Conservation (phyloP, 2,888 invertebrate species). For the Agrotis segetum region DNA sequence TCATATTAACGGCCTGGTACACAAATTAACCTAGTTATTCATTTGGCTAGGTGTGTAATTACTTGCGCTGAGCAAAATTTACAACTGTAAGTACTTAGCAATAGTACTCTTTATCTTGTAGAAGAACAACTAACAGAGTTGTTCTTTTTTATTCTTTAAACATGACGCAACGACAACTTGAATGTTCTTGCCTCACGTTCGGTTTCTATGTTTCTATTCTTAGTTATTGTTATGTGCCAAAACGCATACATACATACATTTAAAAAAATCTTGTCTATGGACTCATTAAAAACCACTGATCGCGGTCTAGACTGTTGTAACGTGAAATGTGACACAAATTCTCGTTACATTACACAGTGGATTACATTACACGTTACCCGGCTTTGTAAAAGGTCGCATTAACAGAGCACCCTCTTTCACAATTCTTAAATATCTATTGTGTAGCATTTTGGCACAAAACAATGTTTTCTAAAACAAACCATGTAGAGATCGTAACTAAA, state of each 20-base stretch:
- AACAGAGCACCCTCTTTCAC: not conserved
- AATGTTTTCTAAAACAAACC: conserved; percentile 30
- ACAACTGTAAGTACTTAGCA: conserved; percentile 84
- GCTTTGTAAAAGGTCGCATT: no score
- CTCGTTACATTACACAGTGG: no score
- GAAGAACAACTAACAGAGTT: conserved; percentile 42
- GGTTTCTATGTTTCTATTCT: conserved; percentile 31
- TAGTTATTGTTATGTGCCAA: conserved; percentile 34
- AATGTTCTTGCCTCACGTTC: conserved; percentile 46
- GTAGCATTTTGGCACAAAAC: conserved; percentile 30
- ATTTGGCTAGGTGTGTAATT: conserved; percentile 88
- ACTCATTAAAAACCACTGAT: no score
- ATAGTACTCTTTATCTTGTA: conserved; percentile 63
- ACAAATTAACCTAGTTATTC: conserved; percentile 83
- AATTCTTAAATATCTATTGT: not conserved
- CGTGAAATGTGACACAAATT: no score
- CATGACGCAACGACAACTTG: conserved; percentile 34
- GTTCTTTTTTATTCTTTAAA: conserved; percentile 24
- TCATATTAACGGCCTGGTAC: conserved; percentile 14
- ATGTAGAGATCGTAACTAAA: conserved; percentile 64
- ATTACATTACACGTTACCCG: no score
- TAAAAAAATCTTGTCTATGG: no score
- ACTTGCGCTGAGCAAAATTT: conserved; percentile 89
- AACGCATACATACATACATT: not conserved
- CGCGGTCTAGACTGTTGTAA: no score